These are phyloP conservation scores for Schizaphis graminum DNA, from an alignment of 2,888 invertebrate species.

Conservation along the genomic window DNA sequence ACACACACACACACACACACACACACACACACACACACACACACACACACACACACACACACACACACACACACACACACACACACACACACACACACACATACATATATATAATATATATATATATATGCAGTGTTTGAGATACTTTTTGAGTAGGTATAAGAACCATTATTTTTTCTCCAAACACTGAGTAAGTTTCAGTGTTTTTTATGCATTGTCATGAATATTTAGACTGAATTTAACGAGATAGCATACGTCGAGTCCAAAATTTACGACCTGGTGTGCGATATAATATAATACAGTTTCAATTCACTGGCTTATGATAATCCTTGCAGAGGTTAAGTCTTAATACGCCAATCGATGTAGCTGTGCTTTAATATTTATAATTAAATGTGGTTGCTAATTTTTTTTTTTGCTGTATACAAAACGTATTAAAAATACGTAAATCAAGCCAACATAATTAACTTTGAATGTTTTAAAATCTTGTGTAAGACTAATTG, in stretches of 20 bases:
- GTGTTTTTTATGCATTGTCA: conserved; percentile 37
- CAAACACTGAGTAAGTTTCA: conserved; percentile 49
- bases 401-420: background rate
- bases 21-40: too few relatives aligned
- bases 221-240: conserved; percentile 53
- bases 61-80: background rate
- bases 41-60: background rate
- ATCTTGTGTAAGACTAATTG: background rate
- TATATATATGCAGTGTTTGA: background rate
- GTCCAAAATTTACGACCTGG: conserved; percentile 44
- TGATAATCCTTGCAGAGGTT: conserved; percentile 18
- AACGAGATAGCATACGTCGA: conserved; percentile 14
- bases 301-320: conserved; percentile 26
- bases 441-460: background rate
- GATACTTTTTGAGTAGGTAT: conserved; percentile 20
- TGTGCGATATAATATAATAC: conserved; percentile 11
- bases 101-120: too few relatives aligned
- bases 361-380: background rate
- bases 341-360: background rate
- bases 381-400: background rate
- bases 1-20: background rate
- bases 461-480: conserved; percentile 10
- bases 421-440: conserved; percentile 13
- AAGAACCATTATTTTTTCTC: conserved; percentile 40
- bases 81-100: background rate